Conservation (phyloP, 35 echinoderm and acorn worm species). For the Lytechinus variegatus region DNA sequence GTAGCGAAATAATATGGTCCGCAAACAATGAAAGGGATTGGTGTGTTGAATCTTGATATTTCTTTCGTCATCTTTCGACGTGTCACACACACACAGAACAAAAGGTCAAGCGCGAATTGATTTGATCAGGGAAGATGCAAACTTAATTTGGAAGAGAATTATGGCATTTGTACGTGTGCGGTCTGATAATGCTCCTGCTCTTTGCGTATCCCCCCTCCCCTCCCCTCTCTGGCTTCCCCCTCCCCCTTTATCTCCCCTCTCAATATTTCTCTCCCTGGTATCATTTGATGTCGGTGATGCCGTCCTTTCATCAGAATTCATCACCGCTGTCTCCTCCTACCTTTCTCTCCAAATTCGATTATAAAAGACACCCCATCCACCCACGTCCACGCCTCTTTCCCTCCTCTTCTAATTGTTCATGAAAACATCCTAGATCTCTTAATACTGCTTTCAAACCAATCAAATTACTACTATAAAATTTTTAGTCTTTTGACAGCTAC, state of each 20-base stretch:
- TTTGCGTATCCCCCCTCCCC: not conserved
- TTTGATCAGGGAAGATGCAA: constrained; percentile 1
- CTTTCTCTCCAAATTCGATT: not conserved
- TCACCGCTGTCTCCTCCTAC: not conserved
- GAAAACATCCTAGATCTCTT: not conserved
- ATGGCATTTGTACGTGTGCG: constrained; percentile 17
- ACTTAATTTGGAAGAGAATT: not conserved
- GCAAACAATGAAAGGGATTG: not conserved
- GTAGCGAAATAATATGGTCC: not conserved
- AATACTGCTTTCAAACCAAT: not conserved
- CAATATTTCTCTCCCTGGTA: too few species aligned
- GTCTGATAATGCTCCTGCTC: not conserved
- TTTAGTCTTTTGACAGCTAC: not conserved
- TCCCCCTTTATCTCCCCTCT: not conserved
- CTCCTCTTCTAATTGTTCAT: not conserved
- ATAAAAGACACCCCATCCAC: not conserved
- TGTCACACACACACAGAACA: not conserved
- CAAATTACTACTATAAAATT: not conserved
- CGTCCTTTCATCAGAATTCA: not conserved
- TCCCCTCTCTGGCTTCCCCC: not conserved
- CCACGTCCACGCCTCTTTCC: not conserved
- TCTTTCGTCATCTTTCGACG: not conserved
- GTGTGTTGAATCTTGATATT: constrained; percentile 5
- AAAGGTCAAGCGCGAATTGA: constrained; percentile 10
- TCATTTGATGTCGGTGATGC: not conserved